Evolutionary conservation across 2,797 vertebrate genomes (phyloP), one percentile per base, ranked within the genome.

Genomic region (Luscinia megarhynchos): DNA sequence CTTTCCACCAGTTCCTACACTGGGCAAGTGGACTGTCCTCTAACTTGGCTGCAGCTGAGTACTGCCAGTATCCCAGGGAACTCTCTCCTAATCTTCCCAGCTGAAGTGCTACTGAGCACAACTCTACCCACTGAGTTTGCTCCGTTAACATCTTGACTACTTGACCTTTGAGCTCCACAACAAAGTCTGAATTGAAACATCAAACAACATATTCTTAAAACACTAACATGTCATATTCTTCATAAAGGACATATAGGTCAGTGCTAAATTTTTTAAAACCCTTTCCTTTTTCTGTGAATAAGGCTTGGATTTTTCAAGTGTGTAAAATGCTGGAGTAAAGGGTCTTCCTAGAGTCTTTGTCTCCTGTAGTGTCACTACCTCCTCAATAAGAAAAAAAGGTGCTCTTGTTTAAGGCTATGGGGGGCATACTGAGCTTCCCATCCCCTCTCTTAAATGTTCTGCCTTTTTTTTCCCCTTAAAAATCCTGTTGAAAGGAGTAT

Each of bases 361-460:
- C 66, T 89, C 81, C 90, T 84, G 54, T 61, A 68, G 89, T 89
- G 96, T 92, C 81, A 94, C 94, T 80, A 67, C 97, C 95, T 91
- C 88, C 94, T 92, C 94, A 69, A 95, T 97, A 94, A 96, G 87
- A 94, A 90, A 91, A 72, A 96, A 95, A 74, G 32, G 43, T 68
- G 50, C 26, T 77, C 77, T 90, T 94, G 8, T 96, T 84, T 81
- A 89, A 95, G 89, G 63, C 77, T 79, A 59, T 83, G 72, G 74
- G 90, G 74, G 55, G 32, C 90, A 91, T 87, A 67, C 46, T 61
- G 83, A 94, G 43, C 61, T 89, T 93, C 73, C 94, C 87, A 67
- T 87, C 79, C 95, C 82, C 38, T 94, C 94, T 97, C 77, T 91
- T 94, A 84, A 94, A 86, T 78, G 61, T 48, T 92, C 74, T 81